phyloP scores from a whole-genome alignment of 2,888 invertebrate genomes.

The Drosophila greeni region DNA sequence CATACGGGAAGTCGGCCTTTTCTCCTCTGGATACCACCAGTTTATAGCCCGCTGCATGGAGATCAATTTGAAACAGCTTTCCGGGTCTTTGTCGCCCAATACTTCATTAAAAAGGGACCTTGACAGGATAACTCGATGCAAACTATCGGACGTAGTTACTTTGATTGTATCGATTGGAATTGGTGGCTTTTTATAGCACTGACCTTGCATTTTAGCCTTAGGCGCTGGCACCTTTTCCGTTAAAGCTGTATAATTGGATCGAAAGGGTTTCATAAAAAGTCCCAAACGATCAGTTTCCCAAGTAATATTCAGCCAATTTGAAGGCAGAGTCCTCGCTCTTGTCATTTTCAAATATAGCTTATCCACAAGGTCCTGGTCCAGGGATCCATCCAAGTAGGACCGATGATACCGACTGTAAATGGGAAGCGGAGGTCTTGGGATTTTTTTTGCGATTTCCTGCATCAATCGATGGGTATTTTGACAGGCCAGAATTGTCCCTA shows the following conservation, averaged over 20 bases:
- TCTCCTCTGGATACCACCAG: constrained; percentile 63
- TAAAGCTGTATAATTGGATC: too few relatives aligned
- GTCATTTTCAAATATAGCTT: constrained; percentile 6
- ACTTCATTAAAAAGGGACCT: constrained; percentile 35
- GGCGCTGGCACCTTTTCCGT: background rate
- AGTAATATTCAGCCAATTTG: constrained; percentile 41
- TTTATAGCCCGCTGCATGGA: constrained; percentile 46
- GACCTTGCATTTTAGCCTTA: constrained; percentile 1
- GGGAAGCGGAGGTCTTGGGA: constrained; percentile 30
- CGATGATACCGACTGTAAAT: constrained; percentile 29
- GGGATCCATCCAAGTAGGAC: background rate
- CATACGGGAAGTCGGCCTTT: constrained; percentile 43
- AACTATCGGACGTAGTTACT: constrained; percentile 36
- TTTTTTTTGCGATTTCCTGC: constrained; percentile 4
- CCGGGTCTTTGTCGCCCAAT: background rate
- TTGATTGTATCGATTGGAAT: background rate
- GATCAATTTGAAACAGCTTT: constrained; percentile 42
- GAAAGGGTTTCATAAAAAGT: background rate
- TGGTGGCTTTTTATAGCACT: constrained; percentile 30
- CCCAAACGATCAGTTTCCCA: constrained; percentile 49
- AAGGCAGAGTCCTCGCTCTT: background rate
- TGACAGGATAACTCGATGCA: constrained; percentile 43
- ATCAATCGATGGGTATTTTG: constrained; percentile 11
- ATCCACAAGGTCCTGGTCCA: constrained; percentile 23
- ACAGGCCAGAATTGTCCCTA: constrained; percentile 35